Conservation (phyloP, 2,888 invertebrate species). For the Drosophila meridionalis region DNA sequence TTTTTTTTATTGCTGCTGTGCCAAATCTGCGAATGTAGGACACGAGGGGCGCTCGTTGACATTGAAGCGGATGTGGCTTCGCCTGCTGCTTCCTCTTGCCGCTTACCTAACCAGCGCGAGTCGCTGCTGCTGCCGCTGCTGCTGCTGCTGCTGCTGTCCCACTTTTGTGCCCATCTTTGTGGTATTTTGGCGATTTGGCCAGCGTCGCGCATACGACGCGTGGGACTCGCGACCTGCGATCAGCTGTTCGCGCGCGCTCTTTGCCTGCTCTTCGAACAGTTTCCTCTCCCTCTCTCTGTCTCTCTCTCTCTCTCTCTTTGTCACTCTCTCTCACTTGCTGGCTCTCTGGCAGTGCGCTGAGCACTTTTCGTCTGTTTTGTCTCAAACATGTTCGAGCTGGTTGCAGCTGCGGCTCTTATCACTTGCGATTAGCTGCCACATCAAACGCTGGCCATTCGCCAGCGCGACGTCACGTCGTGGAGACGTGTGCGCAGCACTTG, state of each 20-base stretch:
- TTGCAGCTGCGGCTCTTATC: slow-evolving; percentile 59
- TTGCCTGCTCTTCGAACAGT: slow-evolving; percentile 26
- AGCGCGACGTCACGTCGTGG: slow-evolving; percentile 34
- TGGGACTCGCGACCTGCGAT: slow-evolving; percentile 30
- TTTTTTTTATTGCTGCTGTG: slow-evolving; percentile 43
- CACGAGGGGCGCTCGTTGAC: slow-evolving; percentile 49
- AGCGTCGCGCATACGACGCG: slow-evolving; percentile 58
- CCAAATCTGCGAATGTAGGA: slow-evolving; percentile 51
- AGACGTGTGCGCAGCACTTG: slow-evolving; percentile 48
- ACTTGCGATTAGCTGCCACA: slow-evolving; percentile 29
- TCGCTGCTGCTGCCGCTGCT: neutral
- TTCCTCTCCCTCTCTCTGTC: slow-evolving; percentile 8
- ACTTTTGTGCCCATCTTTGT: slow-evolving; percentile 36
- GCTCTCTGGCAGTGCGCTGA: slow-evolving; percentile 28
- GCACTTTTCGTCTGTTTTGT: slow-evolving; percentile 44
- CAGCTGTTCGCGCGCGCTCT: slow-evolving; percentile 54
- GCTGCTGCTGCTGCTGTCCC: slow-evolving; percentile 21
- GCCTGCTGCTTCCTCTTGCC: slow-evolving; percentile 46
- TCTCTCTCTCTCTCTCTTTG: neutral
- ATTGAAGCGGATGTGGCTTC: slow-evolving; percentile 54
- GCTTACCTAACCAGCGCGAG: slow-evolving; percentile 46
- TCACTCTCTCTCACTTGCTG: neutral
- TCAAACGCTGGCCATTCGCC: slow-evolving; percentile 41
- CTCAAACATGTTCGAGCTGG: slow-evolving; percentile 65
- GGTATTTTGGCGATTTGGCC: slow-evolving; percentile 25